Base-by-base conservation (phyloP, 1,140 invertebrate species). In the Drosophila saltans region DNA sequence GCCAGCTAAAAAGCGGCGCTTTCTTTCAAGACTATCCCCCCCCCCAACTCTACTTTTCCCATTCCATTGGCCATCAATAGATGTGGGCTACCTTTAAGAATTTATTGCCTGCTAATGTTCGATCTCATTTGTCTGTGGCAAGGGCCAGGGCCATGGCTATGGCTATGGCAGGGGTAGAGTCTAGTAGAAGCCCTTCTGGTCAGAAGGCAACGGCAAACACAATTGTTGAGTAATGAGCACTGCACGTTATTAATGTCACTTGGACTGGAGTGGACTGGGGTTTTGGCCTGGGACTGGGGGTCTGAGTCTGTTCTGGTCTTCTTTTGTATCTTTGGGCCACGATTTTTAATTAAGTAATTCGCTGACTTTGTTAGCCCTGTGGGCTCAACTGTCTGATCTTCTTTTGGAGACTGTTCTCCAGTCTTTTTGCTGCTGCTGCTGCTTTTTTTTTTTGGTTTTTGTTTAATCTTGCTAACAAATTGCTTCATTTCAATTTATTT, bases 281-380 rank as follows among this genome's bases (percentile, higher is more conserved):
- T 16, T 16, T 16, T 0, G 16, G 30, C 2, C 21, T 64, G 6
- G 24, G 66, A 36, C 52, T 39, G 63, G 48, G 43, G 39, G n/a
- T 56, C 59, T 52, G 43, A 26, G 71, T 66, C 73, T 61, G 67
- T 68, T 59, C 66, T 67, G 62, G 33, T 68, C 75, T 78, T 45
- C 45, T 52, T 52, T 52, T 75, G 72, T 66, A 69, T 73, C 77
- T 69, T 43, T 69, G 77, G 73, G 74, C 75, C 88, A 89, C 88
- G 89, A 82, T 82, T 91, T 91, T 91, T 91, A 91, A 91, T 91
- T 91, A 91, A 91, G 89, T 91, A 89, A 91, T 91, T 86, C 82
- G 88, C 75, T 90, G 82, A 86, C 86, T 90, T 88, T 86, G 82
- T 83, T 80, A 75, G 77, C 75, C 79, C 82, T 80, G 56, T 72